Evolutionary conservation across 1,140 invertebrate species (phyloP).

Genomic region (Venustaconcha ellipsiformis): DNA sequence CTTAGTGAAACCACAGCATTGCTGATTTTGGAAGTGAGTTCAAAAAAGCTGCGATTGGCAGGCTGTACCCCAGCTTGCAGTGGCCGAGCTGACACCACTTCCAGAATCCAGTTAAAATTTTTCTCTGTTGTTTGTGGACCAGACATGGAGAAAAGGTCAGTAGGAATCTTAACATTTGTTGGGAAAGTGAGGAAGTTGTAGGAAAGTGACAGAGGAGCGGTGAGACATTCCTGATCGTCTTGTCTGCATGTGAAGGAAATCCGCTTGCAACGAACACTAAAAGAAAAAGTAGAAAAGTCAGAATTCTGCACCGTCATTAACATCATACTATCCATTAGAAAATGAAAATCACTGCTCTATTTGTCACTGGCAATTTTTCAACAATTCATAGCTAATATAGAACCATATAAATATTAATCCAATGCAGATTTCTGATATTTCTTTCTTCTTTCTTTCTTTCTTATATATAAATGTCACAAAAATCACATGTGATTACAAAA

Average conservation of each 20-base stretch:
- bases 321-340: too few species aligned
- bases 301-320: conserved; percentile 8
- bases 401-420: too few species aligned
- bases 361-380: too few species aligned
- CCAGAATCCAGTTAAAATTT: conserved; percentile 80
- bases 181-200: conserved; percentile 93
- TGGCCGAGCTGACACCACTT: conserved; percentile 69
- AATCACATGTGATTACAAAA: too few species aligned
- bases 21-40: conserved; percentile 64
- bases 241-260: conserved; percentile 77
- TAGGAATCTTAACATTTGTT: conserved; percentile 82
- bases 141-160: conserved; percentile 88
- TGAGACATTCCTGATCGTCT: conserved; percentile 79
- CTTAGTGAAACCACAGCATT: conserved; percentile 82
- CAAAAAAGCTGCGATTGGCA: conserved; percentile 50
- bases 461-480: too few species aligned
- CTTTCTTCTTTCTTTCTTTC: too few species aligned
- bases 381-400: too few species aligned
- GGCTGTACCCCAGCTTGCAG: conserved; percentile 38
- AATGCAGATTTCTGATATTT: too few species aligned
- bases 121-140: conserved; percentile 78
- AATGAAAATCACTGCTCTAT: too few species aligned
- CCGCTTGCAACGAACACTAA: conserved; percentile 81
- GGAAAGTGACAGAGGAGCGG: conserved; percentile 84
- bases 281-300: conserved; percentile 70